Evolutionary conservation across 1,140 invertebrate species (phyloP).

Genomic region (Vanessa tameamea): DNA sequence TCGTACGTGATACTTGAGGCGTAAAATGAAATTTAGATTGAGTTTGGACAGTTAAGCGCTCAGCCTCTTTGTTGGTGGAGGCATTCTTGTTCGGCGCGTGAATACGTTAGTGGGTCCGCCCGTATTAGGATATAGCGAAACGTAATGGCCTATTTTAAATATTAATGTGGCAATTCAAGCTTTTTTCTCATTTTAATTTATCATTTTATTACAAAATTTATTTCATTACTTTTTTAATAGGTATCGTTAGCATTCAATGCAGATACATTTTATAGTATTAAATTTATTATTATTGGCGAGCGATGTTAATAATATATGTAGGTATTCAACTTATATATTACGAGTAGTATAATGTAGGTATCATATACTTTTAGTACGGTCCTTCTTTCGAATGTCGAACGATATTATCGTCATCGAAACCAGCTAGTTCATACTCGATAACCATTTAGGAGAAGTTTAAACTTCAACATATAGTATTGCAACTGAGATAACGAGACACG

Average conservation of each 20-base stretch:
- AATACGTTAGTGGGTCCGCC: constrained; percentile 43
- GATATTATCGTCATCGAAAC: background rate
- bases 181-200: constrained; percentile 23
- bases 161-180: constrained; percentile 36
- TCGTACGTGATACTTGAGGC: constrained; percentile 75
- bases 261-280: background rate
- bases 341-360: background rate
- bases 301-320: constrained; percentile 9
- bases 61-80: constrained; percentile 38
- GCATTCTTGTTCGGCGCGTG: constrained; percentile 36
- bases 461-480: constrained; percentile 4
- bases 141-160: constrained; percentile 34
- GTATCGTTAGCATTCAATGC: background rate
- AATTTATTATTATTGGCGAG: background rate
- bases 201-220: constrained; percentile 16
- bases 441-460: background rate
- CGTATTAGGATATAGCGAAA: constrained; percentile 32
- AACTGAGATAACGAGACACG: background rate
- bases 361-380: constrained; percentile 7
- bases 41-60: constrained; percentile 67
- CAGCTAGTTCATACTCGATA: background rate
- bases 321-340: background rate
- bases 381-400: background rate
- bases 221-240: constrained; percentile 19
- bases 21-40: constrained; percentile 79